Base-by-base conservation (phyloP, 1,140 invertebrate species). In the Palaemon carinicauda region DNA sequence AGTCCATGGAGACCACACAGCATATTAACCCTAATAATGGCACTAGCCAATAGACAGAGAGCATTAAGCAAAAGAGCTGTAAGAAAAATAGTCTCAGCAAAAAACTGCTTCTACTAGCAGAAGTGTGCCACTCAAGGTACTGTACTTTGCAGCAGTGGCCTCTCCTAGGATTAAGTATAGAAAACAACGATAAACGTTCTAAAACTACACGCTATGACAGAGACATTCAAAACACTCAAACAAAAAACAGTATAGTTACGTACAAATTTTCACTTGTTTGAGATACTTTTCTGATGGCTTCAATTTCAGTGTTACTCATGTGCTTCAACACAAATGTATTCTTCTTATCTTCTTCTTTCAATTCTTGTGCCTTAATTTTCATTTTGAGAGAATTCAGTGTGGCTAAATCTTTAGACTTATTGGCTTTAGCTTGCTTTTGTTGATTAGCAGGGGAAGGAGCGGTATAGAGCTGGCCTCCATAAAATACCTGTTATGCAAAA, bases 311-410 rank as follows among this genome's bases (percentile, higher is more conserved):
- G 29, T 85, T 69, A 51, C 79, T 74, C 73, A 90, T 80, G 54
- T 89, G 89, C 21, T 89, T 89, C 21, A 88, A 56, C 19, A 80
- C 80, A 24, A 83, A 80, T 19, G 88, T 60, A 14, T 89, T 87
- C 31, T 81, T 78, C 51, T 71, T 84, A n/a, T 89, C 93, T 90
- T 94, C 94, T 89, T 95, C 95, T 90, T 95, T 95, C 73, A 96
- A 91, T 89, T 96, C 95, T 60, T 95, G 94, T 78, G 96, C 93
- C 91, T 95, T 94, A 87, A 95, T 94, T 88, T 94, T 92, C 53
- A 96, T 91, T 85, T 95, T 92, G 54, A 92, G 88, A 41, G 88
- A 89, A 71, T 82, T 88, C 0, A 87, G 69, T 9, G 87, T 89
- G 21, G 83, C 77, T n/a, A 88, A 53, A 69, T 90, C 88, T 51